A percentile compares a stretch with the other conserved stretches of the same genome.
Evolutionary conservation across 2,797 vertebrate species (phyloP).

Genomic region (Acanthiza pusilla): DNA sequence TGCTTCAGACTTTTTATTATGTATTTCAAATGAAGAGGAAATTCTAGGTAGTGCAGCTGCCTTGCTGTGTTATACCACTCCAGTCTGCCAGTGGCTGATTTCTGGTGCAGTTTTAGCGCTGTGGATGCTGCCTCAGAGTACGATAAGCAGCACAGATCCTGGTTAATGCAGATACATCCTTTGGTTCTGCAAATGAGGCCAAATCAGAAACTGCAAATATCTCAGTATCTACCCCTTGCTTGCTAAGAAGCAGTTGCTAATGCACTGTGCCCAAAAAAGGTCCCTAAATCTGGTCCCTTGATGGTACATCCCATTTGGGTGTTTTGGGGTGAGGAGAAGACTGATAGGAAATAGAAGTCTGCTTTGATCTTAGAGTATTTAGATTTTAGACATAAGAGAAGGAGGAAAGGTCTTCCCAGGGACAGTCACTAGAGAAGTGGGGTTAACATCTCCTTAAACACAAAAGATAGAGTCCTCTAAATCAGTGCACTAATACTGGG

Average conservation of each 20-base stretch:
- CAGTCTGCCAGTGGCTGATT: background rate
- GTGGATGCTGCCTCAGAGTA: background rate
- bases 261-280: background rate
- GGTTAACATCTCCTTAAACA: background rate
- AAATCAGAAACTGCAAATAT: background rate
- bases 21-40: slow-evolving; percentile 35
- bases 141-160: background rate
- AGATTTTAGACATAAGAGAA: background rate
- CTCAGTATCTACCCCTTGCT: background rate
- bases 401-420: background rate
- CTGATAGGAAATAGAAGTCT: background rate
- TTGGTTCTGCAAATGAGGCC: background rate
- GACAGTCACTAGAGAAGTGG: background rate
- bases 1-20: slow-evolving; percentile 18
- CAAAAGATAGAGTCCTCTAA: background rate
- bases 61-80: background rate
- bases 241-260: background rate
- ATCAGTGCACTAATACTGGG: background rate
- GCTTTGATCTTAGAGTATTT: background rate
- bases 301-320: background rate
- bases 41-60: slow-evolving; percentile 27
- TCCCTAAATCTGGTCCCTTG: background rate
- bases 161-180: background rate
- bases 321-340: background rate
- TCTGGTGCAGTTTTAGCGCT: background rate